Evolutionary conservation across 23 tunicate species (phyloP), one percentile per base, ranked within the genome.

Genomic region (Styela plicata): DNA sequence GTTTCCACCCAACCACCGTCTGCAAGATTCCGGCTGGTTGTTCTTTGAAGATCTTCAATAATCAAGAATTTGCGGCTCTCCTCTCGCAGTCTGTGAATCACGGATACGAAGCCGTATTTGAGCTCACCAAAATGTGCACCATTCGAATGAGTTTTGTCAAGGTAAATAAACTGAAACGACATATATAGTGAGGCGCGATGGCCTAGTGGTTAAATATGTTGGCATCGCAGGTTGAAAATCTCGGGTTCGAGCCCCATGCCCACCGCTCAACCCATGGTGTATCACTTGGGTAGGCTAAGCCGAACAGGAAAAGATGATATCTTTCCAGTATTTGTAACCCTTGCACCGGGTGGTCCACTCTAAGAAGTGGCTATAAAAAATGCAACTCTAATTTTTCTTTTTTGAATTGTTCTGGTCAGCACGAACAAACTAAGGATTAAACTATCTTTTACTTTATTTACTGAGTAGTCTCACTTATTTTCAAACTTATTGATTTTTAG

Each of bases 91-190:
- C 99, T 0, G 99, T 96, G 13, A 96, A 91, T 63, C 96, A 96
- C 85, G 99, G 99, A 13, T 96, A 90, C 26, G 99, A 96, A 35
- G 96, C 96, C 17, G 99, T 96, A 16, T 96, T 86, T 64, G 99
- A 96, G 70, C 79, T 96, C 79, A 96, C 99, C 63, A 96, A 96
- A 74, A 96, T 96, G 99, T 96, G 99, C 89, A 96, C 99, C 52
- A 96, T 96, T 34, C 70, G 99, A 37, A 96, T 96, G 99, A 91
- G 97, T 83, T 96, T 96, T 64, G 99, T 96, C 77, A 96, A 96
- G 89, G 99, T 88, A 67, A 64, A 34, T 1, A 44, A 5, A 44
- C 13, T 44, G 13, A 44, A 44, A 44, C 57, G 13, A 44, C 13
- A 44, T 44, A 5, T 44, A 7, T 44, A 13, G 7, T 44, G 57